Evolutionary conservation across 1,140 invertebrate genomes (phyloP), one percentile per base, ranked within the genome.

Genomic region (Caenorhabditis inopinata): DNA sequence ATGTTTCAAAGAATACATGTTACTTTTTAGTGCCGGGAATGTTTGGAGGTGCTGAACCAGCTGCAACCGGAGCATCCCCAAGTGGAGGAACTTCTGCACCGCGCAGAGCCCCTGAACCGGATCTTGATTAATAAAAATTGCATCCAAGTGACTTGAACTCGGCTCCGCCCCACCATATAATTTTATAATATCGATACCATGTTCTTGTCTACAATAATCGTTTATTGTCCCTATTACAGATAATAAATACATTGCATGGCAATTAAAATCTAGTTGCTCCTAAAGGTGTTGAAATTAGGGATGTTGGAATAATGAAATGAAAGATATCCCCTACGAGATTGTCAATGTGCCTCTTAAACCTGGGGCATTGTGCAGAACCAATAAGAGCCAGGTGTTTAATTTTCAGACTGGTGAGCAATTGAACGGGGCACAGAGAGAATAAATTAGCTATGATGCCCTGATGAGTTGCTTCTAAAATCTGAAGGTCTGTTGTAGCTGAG

Each of bases 1-100:
- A n/a, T n/a, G n/a, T n/a, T n/a, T n/a, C n/a, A n/a, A 42, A 42
- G 14, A 42, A 42, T 7, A 42, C 38, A 7, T 7, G 16, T 68
- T 21, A 38, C 27, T 68, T 58, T 58, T 68, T 18, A 68, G 58
- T 68, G 58, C 58, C 58, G 23, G 58, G 58, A 68, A 68, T 68
- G 58, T 68, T 68, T 32, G 58, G 58, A 42, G 58, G 58, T 38
- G 58, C 58, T 11, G 29, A 29, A 68, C 32, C 58, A 38, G 32
- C 32, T 32, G 58, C 58, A 12, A 18, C 12, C n/a, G 32, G 58
- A 21, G 29, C 58, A 38, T 68, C 6, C 38, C 38, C 38, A 42
- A 14, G 58, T 21, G 58, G 58, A 42, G 58, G 58, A 68, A 18
- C n/a, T 58, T 58, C 51, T 32, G 51, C 58, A 68, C 58, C 58